Evolutionary conservation across 2,113 vertebrate species (phyloP).

Genomic region (Sturnira hondurensis): DNA sequence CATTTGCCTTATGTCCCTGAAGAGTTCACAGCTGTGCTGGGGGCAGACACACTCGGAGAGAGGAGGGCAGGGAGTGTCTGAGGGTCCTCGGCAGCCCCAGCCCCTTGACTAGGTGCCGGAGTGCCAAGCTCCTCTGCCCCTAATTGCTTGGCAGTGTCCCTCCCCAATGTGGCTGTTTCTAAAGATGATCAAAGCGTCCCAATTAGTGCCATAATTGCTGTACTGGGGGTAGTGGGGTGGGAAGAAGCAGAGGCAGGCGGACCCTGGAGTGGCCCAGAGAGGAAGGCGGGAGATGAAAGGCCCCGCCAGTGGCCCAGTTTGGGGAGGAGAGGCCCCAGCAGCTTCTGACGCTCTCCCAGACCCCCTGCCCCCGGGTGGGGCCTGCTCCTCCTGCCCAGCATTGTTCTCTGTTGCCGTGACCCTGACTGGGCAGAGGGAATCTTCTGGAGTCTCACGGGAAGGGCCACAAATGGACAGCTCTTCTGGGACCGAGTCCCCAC

Average conservation of each 20-base stretch:
- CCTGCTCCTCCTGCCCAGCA: not conserved
- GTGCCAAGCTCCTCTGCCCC: slow-evolving; percentile 42
- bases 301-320: slow-evolving; percentile 63
- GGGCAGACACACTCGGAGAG: not conserved
- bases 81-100: not conserved
- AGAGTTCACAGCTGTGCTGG: not conserved
- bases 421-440: not conserved
- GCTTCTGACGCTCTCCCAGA: slow-evolving; percentile 39
- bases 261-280: not conserved
- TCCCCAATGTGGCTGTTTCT: slow-evolving; percentile 53
- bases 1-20: not conserved
- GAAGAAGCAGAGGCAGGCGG: slow-evolving; percentile 17
- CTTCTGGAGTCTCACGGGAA: not conserved
- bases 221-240: slow-evolving; percentile 35
- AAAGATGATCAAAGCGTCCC: slow-evolving; percentile 71
- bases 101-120: not conserved
- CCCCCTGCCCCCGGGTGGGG: not conserved
- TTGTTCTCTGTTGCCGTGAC: slow-evolving; percentile 44
- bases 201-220: slow-evolving; percentile 67
- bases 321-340: not conserved
- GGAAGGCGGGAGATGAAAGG: slow-evolving; percentile 52
- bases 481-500: not conserved
- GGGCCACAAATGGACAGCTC: not conserved
- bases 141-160: slow-evolving; percentile 66
- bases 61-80: not conserved